phyloP scores from a whole-genome alignment of 2,113 vertebrate genomes.

The Lepus timidus region DNA sequence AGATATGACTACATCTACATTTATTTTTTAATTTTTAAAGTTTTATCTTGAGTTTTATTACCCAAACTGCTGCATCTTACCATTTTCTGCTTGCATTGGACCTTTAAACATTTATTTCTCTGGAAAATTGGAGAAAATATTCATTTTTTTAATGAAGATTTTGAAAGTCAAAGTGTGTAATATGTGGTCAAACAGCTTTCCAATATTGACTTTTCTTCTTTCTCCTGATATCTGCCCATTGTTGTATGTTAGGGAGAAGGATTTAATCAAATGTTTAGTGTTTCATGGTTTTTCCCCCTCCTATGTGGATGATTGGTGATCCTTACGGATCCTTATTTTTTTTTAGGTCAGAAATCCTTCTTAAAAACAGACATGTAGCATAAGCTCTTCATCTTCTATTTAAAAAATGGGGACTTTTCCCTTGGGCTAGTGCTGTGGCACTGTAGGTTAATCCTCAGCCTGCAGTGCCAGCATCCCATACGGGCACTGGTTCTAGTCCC shows the following conservation, averaged over 20 bases:
- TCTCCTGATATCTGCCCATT: not conserved
- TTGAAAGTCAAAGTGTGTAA: slow-evolving; percentile 43
- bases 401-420: not conserved
- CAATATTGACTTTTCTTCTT: slow-evolving; percentile 21
- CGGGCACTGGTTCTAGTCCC: too few relatives aligned
- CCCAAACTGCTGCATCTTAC: slow-evolving; percentile 18
- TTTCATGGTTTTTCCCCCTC: slow-evolving; percentile 28
- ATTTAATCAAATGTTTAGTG: slow-evolving; percentile 28
- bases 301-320: slow-evolving; percentile 5
- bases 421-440: too few relatives aligned
- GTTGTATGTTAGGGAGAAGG: not conserved
- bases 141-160: not conserved
- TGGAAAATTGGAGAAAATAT: slow-evolving; percentile 19
- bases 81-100: slow-evolving; percentile 38
- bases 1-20: not conserved
- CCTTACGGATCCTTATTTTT: not conserved
- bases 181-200: slow-evolving; percentile 50
- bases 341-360: slow-evolving; percentile 29
- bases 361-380: slow-evolving; percentile 18
- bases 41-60: slow-evolving; percentile 52
- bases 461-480: too few relatives aligned
- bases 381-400: not conserved
- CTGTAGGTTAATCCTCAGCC: too few relatives aligned
- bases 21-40: slow-evolving; percentile 60
- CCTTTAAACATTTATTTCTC: slow-evolving; percentile 40